A percentile compares a stretch with the other conserved stretches of the same genome.
Conservation (phyloP, 2,113 vertebrate genomes). For the Thunnus maccoyii region DNA sequence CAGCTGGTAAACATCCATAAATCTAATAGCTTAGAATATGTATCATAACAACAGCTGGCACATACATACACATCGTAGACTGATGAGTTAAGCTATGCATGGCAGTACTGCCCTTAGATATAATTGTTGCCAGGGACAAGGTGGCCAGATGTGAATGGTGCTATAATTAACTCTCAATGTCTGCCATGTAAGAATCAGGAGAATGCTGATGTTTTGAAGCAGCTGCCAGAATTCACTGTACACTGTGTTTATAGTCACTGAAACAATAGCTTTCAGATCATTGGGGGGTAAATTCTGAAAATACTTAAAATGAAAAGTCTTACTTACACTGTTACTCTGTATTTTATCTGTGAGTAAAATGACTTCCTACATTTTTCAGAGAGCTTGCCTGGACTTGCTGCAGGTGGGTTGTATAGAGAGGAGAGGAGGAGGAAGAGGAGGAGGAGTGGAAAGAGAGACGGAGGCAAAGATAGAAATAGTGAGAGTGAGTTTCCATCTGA, state of each 20-base stretch:
- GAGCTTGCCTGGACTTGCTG: neutral
- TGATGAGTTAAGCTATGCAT: conserved; percentile 52
- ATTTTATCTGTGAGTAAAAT: neutral
- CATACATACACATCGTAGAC: conserved; percentile 35
- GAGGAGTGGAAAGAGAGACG: neutral
- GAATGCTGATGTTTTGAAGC: conserved; percentile 9
- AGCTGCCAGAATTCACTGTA: neutral
- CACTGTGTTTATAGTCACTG: neutral
- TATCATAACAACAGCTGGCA: conserved; percentile 56
- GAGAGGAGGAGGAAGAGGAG: too few species aligned
- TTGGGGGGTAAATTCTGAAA: neutral
- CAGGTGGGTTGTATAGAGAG: conserved; percentile 4
- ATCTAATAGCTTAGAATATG: conserved; percentile 37
- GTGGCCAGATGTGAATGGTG: conserved; percentile 5
- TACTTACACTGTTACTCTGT: too few species aligned
- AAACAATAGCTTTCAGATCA: neutral
- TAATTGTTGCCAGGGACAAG: conserved; percentile 21
- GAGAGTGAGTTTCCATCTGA: conserved; percentile 25
- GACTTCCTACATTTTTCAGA: conserved; percentile 2
- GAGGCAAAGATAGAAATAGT: conserved; percentile 23
- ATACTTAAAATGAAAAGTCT: neutral
- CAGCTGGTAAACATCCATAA: conserved; percentile 31
- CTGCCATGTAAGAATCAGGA: neutral
- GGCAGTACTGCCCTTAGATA: conserved; percentile 34
- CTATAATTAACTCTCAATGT: conserved; percentile 36